Evolutionary conservation across 2,797 vertebrate species (phyloP), one percentile per base, ranked within the genome.

Genomic region (Sparus aurata): DNA sequence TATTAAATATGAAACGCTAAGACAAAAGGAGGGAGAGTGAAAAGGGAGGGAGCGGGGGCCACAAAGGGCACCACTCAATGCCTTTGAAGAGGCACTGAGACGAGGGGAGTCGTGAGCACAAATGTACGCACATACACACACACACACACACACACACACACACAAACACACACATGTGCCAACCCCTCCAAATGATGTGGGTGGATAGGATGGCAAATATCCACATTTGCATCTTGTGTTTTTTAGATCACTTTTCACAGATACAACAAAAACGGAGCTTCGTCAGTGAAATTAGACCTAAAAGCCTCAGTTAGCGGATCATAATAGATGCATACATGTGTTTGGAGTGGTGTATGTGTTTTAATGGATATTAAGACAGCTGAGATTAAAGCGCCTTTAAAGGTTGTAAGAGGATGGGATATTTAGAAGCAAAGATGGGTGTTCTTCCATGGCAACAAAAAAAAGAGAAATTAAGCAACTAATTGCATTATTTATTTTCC

Each of bases 1-100:
- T 88, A 95, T 94, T 95, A 95, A 95, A 95, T 95, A 95, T 95
- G 95, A 93, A 96, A 95, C 94, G 75, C 91, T 95, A 95, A 95
- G 93, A 95, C 94, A 96, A 96, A 95, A 92, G 94, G 89, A 93
- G 82, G 82, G 82, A 87, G 88, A 90, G 87, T 76, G 89, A 93
- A 93, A 86, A 85, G 83, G 92, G 89, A 87, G 91, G 90, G 88
- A 87, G 90, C 62, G 70, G 76, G 86, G 89, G 79, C 76, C 85
- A 91, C 85, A 91, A 92, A 91, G 91, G 88, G 85, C 85, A 87
- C 89, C 92, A 95, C 94, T 95, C 91, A 83, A 92, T 87, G 88
- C 91, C 94, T 95, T 95, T 96, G 95, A 95, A 95, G 93, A 92
- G 87, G 67, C 79, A 81, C 85, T 53, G 88, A 95, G 92, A 92